Evolutionary conservation across 2,888 invertebrate genomes (phyloP), one percentile per base, ranked within the genome.

Genomic region (Nomada goodeniana): DNA sequence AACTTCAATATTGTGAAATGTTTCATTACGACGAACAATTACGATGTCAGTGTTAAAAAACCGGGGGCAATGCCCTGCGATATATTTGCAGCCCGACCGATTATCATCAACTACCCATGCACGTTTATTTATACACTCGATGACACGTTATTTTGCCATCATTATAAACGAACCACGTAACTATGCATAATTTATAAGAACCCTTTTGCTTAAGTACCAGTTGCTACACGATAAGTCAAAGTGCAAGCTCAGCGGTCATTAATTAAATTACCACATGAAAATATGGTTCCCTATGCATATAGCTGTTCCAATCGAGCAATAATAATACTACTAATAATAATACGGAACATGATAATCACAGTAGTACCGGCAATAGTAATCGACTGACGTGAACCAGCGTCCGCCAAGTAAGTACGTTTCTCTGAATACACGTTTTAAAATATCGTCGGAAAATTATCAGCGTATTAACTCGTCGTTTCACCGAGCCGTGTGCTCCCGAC

Each of bases 181-280:
- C 13, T 42, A 36, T 36, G 29, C 50, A 15, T 20, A 60, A 36
- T 70, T 52, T 36, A 20, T 29, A 42, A 42, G 7, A 18, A 23
- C 20, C 10, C 15, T 44, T 20, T 64, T 20, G 4, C 15, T 11
- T 44, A n/a, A 42, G 53, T 10, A 2, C 26, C 44, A 11, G 13
- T 36, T 9, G 4, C 20, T 60, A 36, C 13, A 61, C 18, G 13
- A 23, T 42, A 52, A 61, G 7, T 42, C 63, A 57, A 73, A 64
- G 0, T 55, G 64, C 44, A 64, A 64, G 26, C 57, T 29, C 44
- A 63, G 15, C 26, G n/a, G 10, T 13, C n/a, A 73, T 64, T 44
- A 20, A 60, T 42, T 72, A 64, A 9, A 36, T 55, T n/a, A 72
- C 55, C 55, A 29, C 29, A 29, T 18, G 36, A 23, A 26, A 71